These are phyloP conservation scores for Pipistrellus nathusii DNA, from an alignment of 2,797 vertebrate genomes.

Conservation along the genomic window DNA sequence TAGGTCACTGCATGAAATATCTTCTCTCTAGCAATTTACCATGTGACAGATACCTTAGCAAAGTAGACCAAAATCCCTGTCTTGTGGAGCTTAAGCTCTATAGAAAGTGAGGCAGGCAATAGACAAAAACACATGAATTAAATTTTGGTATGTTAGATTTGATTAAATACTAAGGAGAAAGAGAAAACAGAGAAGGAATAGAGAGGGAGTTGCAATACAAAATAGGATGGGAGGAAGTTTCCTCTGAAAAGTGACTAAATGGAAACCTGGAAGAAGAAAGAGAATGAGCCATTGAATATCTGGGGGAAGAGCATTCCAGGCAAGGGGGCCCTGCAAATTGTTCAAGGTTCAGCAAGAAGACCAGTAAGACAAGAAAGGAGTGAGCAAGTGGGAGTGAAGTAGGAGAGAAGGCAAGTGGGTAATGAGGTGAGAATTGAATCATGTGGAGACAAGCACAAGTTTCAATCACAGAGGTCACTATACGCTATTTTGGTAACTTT, in stretches of 20 bases:
- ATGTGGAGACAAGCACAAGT: not conserved
- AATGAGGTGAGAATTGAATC: not conserved
- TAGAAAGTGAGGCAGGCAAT: not conserved
- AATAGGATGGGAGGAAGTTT: not conserved
- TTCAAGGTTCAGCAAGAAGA: not conserved
- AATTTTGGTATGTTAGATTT: constrained; percentile 13
- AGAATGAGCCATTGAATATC: not conserved
- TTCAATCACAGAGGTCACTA: not conserved
- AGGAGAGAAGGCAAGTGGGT: not conserved
- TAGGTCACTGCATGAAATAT: constrained; percentile 3
- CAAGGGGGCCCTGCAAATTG: not conserved
- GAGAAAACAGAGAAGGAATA: constrained; percentile 21
- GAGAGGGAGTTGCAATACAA: not conserved
- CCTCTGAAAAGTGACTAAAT: not conserved
- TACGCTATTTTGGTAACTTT: not conserved
- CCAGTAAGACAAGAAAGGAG: not conserved
- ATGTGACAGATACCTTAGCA: not conserved
- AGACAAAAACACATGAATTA: not conserved
- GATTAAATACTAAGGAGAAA: not conserved
- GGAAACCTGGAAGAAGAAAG: not conserved
- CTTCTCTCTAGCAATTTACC: constrained; percentile 11
- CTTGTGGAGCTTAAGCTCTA: not conserved
- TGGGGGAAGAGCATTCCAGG: not conserved
- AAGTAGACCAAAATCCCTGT: constrained; percentile 13
- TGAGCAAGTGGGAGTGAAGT: not conserved